These are phyloP conservation scores for Drosophila seclusa DNA, from an alignment of 2,888 invertebrate genomes.

Conservation along the genomic window DNA sequence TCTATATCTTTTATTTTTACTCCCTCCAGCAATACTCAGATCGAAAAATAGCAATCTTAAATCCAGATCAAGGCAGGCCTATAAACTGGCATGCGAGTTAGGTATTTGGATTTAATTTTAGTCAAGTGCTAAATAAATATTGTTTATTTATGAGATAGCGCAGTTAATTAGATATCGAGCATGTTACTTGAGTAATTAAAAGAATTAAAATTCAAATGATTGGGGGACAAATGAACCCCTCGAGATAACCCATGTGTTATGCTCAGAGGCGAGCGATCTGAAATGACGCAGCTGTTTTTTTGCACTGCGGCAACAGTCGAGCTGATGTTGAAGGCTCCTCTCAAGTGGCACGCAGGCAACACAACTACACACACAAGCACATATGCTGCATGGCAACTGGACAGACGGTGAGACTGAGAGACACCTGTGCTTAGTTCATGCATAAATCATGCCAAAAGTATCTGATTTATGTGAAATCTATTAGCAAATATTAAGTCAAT, in stretches of 20 bases:
- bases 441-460: slow-evolving; percentile 68
- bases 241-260: slow-evolving; percentile 19
- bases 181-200: neutral
- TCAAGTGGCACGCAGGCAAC: slow-evolving; percentile 16
- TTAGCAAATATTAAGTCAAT: slow-evolving; percentile 72
- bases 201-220: neutral
- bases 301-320: slow-evolving; percentile 18
- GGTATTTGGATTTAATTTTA: neutral
- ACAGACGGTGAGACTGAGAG: slow-evolving; percentile 21
- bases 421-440: slow-evolving; percentile 56
- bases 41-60: neutral
- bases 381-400: neutral
- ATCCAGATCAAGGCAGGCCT: neutral
- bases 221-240: slow-evolving; percentile 12
- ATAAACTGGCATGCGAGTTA: neutral
- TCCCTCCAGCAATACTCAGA: neutral
- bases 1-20: too few species aligned
- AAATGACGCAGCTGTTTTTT: slow-evolving; percentile 35
- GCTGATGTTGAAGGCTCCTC: slow-evolving; percentile 29
- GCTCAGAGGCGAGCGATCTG: neutral
- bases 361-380: neutral
- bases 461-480: slow-evolving; percentile 74
- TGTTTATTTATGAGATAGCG: neutral
- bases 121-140: neutral
- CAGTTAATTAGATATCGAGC: neutral